Evolutionary conservation across 2,797 vertebrate genomes (phyloP).

Genomic region (Caiman crocodilus): DNA sequence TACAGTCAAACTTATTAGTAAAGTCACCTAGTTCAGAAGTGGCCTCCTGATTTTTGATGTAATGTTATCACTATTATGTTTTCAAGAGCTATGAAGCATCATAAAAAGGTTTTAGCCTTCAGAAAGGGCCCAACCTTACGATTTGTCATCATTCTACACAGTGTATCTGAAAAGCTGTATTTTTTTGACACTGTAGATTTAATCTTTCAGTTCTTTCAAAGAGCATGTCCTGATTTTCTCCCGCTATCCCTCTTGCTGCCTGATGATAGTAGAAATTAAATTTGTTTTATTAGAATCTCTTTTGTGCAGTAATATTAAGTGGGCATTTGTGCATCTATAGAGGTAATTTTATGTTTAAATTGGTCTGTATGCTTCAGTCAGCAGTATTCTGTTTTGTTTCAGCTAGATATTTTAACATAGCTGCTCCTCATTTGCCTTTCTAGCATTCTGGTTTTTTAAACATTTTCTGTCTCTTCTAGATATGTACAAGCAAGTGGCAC

Average conservation of each 20-base stretch:
- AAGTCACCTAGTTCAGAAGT: neutral
- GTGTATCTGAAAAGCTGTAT: neutral
- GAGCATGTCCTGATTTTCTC: neutral
- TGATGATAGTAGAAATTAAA: neutral
- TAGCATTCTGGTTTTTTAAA: neutral
- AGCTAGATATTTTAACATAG: neutral
- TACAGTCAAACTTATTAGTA: conserved; percentile 1
- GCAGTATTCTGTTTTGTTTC: neutral
- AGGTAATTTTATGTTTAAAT: neutral
- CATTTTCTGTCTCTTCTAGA: neutral
- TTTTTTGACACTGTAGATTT: rapidly evolving
- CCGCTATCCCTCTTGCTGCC: neutral
- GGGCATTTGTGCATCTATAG: neutral
- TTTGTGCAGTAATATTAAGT: neutral
- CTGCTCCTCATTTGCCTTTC: neutral
- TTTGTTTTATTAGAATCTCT: neutral
- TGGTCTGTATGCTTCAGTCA: neutral
- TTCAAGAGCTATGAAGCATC: neutral
- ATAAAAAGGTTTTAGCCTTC: neutral
- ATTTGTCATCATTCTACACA: neutral
- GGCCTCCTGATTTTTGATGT: neutral
- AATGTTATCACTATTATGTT: neutral
- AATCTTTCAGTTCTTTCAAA: neutral
- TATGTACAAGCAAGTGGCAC: neutral
- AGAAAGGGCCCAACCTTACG: neutral